Base-by-base conservation (phyloP, 2,113 vertebrate species). In the Python bivittatus region DNA sequence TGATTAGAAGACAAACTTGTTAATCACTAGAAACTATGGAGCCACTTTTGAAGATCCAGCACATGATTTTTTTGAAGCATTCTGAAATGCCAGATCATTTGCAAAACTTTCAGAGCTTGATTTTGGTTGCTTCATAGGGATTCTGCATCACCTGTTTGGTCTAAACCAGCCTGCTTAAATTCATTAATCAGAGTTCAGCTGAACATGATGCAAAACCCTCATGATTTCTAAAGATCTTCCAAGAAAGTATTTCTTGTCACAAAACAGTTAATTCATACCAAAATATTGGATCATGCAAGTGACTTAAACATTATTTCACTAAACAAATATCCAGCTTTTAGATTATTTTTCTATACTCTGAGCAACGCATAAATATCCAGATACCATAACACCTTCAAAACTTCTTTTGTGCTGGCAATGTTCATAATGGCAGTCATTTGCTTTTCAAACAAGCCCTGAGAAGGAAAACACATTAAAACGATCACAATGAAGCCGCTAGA, bases 361-460 rank as follows among this genome's bases (percentile, higher is more conserved):
- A 96, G 93, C 86, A 95, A 96, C 95, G 96, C 94, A 96, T 93
- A 97, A 92, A 95, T 90, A 96, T 94, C 93, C 96, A 97, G 96
- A 97, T 48, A 1, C 88, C 92, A 89, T 72, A 93, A 88, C 68
- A 93, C 93, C 95, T 93, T 91, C 90, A 95, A 92, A 96, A 94
- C 53, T 95, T 20, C 56, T 42, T 91, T 92, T 95, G 8, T 91
- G 96, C 96, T 96, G 95, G 87, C 44, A 91, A 91, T 88, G 94
- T 94, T 95, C 88, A 93, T 94, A 95, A 95, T 93, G 89, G 92
- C 93, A 94, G 92, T 90, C 95, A 96, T 96, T 96, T 96, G 92
- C 94, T 94, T 97, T 95, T 97, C 94, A 96, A 96, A 96, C 61
- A 54, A 94, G 94, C 54, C 93, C 92, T 95, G 91, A 96, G 88